These are phyloP conservation scores for Chlorospingus flavigularis DNA, from an alignment of 2,797 vertebrate species.

Conservation along the genomic window DNA sequence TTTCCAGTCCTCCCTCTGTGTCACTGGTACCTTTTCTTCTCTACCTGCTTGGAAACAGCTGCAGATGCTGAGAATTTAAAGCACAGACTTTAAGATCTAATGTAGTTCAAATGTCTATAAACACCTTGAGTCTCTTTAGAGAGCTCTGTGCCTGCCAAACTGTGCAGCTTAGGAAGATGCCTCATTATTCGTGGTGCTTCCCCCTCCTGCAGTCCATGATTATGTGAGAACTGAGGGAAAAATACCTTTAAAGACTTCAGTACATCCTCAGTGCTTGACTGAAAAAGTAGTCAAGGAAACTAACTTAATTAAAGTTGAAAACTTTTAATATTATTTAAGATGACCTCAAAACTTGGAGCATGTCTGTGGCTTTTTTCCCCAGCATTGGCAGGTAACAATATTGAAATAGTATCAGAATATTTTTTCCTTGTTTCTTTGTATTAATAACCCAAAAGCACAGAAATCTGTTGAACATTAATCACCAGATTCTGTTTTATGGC, in stretches of 20 bases:
- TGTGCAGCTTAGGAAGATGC: background rate
- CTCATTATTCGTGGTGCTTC: background rate
- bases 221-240: slow-evolving; percentile 2
- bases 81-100: background rate
- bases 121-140: slow-evolving; percentile 32
- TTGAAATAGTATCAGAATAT: background rate
- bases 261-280: background rate
- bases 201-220: background rate
- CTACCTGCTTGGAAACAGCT: background rate
- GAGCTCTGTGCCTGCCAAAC: background rate
- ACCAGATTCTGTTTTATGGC: background rate
- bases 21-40: background rate
- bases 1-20: background rate
- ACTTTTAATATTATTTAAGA: background rate
- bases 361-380: background rate
- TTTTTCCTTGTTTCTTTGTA: background rate
- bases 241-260: background rate
- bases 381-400: background rate
- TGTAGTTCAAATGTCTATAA: background rate
- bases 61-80: background rate
- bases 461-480: background rate
- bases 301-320: background rate
- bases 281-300: background rate
- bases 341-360: background rate
- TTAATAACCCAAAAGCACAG: background rate